Percentiles rank a stretch among this genome's conserved stretches.
phyloP scores from a whole-genome alignment of 2,113 vertebrate species.

The Vanacampus margaritifer region DNA sequence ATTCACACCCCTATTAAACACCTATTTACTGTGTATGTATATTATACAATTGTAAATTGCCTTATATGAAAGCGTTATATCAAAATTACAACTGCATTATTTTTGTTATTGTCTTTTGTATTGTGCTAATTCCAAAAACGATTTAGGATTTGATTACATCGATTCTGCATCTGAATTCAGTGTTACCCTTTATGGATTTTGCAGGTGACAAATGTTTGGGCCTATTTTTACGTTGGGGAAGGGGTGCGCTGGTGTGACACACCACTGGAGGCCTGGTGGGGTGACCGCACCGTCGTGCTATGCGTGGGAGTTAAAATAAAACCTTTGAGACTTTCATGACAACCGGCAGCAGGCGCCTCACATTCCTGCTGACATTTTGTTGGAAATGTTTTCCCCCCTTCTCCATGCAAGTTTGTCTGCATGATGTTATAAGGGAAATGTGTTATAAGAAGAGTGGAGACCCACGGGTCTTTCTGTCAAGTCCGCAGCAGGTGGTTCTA shows the following conservation, averaged over 20 bases:
- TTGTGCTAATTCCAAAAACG: background rate
- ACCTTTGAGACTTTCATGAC: conserved; percentile 49
- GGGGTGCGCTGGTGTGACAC: background rate
- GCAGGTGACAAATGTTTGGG: background rate
- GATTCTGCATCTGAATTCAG: background rate
- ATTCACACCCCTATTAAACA: no score
- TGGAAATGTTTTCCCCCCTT: conserved; percentile 17
- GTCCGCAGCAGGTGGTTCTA: conserved; percentile 52
- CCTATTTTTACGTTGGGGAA: background rate
- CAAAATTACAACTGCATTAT: background rate
- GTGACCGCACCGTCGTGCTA: conserved; percentile 27
- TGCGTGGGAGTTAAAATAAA: conserved; percentile 64
- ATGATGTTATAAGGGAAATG: conserved; percentile 18
- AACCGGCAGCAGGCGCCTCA: conserved; percentile 40
- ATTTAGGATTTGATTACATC: background rate
- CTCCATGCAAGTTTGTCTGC: conserved; percentile 4
- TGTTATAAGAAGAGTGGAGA: conserved; percentile 21
- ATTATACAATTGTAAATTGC: no score
- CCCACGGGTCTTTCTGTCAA: conserved; percentile 24
- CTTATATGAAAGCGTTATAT: background rate
- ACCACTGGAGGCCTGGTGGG: conserved; percentile 8
- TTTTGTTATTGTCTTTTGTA: background rate
- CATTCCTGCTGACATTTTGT: conserved; percentile 48
- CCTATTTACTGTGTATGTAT: no score
- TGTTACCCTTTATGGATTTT: background rate